Conservation (phyloP, 2,888 invertebrate genomes). For the Frankliniella intonsa region DNA sequence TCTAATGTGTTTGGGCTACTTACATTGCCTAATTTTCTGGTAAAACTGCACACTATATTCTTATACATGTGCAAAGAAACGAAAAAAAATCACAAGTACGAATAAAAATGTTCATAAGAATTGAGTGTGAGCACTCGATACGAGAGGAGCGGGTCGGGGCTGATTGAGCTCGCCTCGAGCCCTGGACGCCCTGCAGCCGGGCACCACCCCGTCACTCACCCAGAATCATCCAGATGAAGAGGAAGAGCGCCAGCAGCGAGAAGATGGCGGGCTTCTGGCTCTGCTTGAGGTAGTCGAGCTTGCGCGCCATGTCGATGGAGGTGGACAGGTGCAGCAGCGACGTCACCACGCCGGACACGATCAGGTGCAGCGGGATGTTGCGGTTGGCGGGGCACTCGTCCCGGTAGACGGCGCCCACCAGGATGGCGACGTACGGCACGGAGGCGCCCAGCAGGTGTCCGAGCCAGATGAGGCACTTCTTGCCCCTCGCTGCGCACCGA, state of each 20-base stretch:
- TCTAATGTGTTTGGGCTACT: too few species aligned
- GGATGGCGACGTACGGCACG: constrained; percentile 12
- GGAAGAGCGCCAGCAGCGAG: background rate
- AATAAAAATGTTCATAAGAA: too few species aligned
- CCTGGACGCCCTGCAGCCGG: too few species aligned
- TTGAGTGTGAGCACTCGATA: too few species aligned
- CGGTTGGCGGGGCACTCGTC: constrained; percentile 3
- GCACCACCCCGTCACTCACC: background rate
- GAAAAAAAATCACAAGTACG: too few species aligned
- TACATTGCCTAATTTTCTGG: too few species aligned
- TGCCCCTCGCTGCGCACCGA: background rate
- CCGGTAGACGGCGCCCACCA: constrained; percentile 13
- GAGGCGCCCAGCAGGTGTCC: background rate
- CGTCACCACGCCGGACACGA: background rate
- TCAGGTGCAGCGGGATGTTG: constrained; percentile 10
- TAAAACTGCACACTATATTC: too few species aligned
- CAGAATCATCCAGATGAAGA: constrained; percentile 9
- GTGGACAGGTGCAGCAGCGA: constrained; percentile 7
- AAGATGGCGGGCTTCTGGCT: constrained; percentile 6
- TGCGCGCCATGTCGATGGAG: background rate
- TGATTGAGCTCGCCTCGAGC: too few species aligned
- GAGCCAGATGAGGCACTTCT: background rate
- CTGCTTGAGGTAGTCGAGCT: background rate
- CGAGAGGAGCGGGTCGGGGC: too few species aligned
- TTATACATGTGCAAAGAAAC: too few species aligned